Evolutionary conservation across 2,113 vertebrate genomes (phyloP).

Genomic region (Meles meles): DNA sequence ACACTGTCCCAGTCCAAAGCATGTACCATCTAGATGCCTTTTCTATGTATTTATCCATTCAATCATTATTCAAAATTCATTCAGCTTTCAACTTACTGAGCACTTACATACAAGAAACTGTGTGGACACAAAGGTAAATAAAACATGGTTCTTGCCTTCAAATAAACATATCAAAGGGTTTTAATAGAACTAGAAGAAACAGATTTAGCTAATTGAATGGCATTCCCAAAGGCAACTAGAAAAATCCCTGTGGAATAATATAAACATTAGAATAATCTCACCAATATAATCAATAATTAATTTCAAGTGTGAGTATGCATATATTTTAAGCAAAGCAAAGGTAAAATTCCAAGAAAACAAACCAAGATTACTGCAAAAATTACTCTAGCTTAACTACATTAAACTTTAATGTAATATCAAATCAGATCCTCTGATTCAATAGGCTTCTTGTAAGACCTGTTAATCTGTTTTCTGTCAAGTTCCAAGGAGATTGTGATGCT

Average conservation of each 20-base stretch:
- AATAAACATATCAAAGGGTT: background rate
- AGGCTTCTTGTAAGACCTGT: background rate
- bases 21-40: background rate
- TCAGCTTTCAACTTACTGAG: background rate
- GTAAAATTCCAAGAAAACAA: background rate
- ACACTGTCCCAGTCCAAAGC: background rate
- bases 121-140: background rate
- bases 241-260: background rate
- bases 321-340: background rate
- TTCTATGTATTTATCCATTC: background rate
- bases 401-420: background rate
- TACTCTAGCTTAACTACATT: background rate
- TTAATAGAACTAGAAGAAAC: background rate
- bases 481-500: background rate
- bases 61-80: background rate
- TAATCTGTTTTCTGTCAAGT: background rate
- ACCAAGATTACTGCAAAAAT: background rate
- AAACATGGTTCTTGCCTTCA: background rate
- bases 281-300: background rate
- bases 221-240: background rate
- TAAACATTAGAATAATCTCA: background rate
- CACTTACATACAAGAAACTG: background rate
- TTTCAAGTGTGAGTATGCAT: background rate
- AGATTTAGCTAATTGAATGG: conserved; percentile 17
- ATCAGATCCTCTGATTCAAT: background rate